phyloP scores from a whole-genome alignment of 1,140 invertebrate species.

The Hycleus cichorii region DNA sequence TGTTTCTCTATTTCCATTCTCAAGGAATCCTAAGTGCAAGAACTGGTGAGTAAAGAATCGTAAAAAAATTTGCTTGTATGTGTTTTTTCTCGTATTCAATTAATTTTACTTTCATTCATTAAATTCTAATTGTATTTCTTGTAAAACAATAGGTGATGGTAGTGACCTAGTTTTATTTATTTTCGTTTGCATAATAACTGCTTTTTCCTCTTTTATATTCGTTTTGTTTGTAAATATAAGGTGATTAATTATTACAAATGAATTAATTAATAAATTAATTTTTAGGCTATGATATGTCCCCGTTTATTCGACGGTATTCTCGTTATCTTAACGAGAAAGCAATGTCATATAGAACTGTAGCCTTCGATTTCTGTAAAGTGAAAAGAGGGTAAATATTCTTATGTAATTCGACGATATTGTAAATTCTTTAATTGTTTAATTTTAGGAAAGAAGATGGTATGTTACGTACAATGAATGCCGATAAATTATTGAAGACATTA shows the following conservation, averaged over 20 bases:
- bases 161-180: too few species aligned
- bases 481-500: conserved; percentile 95
- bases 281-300: conserved; percentile 98
- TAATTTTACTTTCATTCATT: too few species aligned
- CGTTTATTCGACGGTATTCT: conserved; percentile 96
- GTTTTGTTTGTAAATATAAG: too few species aligned
- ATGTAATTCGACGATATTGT: too few species aligned
- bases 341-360: conserved; percentile 93
- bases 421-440: too few species aligned
- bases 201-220: too few species aligned
- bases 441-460: conserved; percentile 86
- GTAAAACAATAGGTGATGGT: too few species aligned
- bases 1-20: conserved; percentile 13
- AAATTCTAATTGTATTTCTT: too few species aligned
- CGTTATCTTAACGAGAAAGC: conserved; percentile 99
- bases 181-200: too few species aligned
- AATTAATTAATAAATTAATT: conserved; percentile 37
- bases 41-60: conserved; percentile 27
- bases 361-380: conserved; percentile 99
- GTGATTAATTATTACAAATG: too few species aligned
- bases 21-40: conserved; percentile 31
- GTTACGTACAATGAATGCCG: conserved; percentile 92
- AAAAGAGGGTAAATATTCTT: conserved; percentile 63
- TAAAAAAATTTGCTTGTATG: too few species aligned
- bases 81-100: too few species aligned